These are phyloP conservation scores for Cephalopterus ornatus DNA, from an alignment of 2,113 vertebrate genomes.

Conservation along the genomic window DNA sequence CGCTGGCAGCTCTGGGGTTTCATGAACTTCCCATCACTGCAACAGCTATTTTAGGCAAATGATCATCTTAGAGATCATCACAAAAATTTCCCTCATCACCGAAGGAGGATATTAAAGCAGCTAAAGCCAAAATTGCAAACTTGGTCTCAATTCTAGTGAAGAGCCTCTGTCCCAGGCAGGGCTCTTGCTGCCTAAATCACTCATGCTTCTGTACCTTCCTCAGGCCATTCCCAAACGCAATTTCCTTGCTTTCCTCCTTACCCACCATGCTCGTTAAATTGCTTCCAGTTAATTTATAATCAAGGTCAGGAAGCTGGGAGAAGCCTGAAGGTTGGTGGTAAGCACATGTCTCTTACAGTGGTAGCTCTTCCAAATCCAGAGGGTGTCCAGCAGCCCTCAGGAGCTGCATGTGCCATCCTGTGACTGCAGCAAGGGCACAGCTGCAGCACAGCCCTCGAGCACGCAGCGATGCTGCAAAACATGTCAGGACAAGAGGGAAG, in stretches of 20 bases:
- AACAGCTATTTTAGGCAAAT: not conserved
- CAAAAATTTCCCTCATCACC: not conserved
- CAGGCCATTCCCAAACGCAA: not conserved
- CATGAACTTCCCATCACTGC: not conserved
- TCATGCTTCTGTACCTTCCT: not conserved
- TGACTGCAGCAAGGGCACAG: constrained; percentile 20
- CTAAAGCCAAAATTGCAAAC: not conserved
- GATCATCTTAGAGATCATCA: not conserved
- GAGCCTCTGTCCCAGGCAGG: not conserved
- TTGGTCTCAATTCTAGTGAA: not conserved
- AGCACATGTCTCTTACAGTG: not conserved
- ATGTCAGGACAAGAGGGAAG: not conserved
- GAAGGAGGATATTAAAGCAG: not conserved
- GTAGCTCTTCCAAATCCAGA: not conserved
- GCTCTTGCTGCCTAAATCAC: not conserved
- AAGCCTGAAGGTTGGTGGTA: not conserved
- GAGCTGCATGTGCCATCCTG: not conserved
- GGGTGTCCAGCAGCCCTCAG: not conserved
- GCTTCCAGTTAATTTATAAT: not conserved
- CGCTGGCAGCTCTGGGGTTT: not conserved
- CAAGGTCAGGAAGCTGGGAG: not conserved
- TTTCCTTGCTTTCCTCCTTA: not conserved
- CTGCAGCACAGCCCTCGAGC: not conserved
- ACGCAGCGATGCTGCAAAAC: not conserved
- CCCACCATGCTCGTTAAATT: not conserved